These are phyloP conservation scores for Heterodera filipjevi DNA, from an alignment of 2,888 invertebrate genomes.

Conservation along the genomic window DNA sequence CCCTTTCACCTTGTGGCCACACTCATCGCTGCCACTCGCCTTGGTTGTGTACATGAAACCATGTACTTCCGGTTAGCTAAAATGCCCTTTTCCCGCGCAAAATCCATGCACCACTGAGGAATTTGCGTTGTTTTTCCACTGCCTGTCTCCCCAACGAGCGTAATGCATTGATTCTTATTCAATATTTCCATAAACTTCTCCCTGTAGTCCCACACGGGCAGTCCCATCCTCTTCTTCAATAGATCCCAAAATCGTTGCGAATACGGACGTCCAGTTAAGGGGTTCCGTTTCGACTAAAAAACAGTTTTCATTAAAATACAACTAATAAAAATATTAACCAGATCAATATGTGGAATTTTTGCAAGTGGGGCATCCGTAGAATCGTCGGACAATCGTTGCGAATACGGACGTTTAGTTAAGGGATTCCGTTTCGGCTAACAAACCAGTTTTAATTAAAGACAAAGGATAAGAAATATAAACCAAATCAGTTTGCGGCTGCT, in stretches of 20 bases:
- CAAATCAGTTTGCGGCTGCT: neutral
- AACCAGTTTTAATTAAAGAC: neutral
- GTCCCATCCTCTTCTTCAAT: constrained; percentile 80
- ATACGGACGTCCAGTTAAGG: constrained; percentile 77
- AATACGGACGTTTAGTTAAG: constrained; percentile 74
- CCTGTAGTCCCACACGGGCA: constrained; percentile 95
- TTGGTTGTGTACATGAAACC: constrained; percentile 69
- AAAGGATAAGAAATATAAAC: neutral
- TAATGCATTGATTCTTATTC: constrained; percentile 77
- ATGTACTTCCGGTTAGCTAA: constrained; percentile 66
- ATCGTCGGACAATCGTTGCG: too few relatives aligned
- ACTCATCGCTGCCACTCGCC: constrained; percentile 99
- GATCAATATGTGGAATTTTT: neutral
- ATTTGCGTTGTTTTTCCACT: constrained; percentile 99
- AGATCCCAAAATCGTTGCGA: constrained; percentile 87
- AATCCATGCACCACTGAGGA: constrained; percentile 78
- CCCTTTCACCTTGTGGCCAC: constrained; percentile 80
- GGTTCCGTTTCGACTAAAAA: neutral
- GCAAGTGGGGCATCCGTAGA: too few relatives aligned
- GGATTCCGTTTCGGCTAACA: neutral
- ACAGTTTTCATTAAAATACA: neutral
- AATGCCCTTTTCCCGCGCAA: constrained; percentile 73
- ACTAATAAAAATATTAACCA: neutral
- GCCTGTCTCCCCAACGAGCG: constrained; percentile 95
- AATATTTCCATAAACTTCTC: constrained; percentile 89